These are phyloP conservation scores for Anagyrus pseudococci DNA, from an alignment of 2,888 invertebrate species.

Conservation along the genomic window DNA sequence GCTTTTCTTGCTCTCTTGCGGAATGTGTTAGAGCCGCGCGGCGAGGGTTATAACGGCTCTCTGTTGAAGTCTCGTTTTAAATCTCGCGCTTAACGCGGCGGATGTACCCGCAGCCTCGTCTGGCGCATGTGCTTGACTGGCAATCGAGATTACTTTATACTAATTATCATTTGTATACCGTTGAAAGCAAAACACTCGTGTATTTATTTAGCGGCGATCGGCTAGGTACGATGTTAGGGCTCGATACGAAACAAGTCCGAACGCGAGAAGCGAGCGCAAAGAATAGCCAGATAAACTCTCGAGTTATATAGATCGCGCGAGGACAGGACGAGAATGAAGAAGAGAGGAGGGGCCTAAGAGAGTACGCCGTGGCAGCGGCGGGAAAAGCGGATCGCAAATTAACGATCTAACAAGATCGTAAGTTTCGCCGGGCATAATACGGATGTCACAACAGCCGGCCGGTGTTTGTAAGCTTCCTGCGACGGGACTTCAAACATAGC, in stretches of 20 bases:
- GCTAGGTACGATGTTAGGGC: too few species aligned
- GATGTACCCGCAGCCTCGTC: too few species aligned
- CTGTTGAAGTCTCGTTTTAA: too few species aligned
- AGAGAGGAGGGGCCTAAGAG: slow-evolving; percentile 31
- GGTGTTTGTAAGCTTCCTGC: slow-evolving; percentile 61
- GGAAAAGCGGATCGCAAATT: slow-evolving; percentile 52
- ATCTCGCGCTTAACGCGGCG: too few species aligned
- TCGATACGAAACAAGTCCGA: background rate
- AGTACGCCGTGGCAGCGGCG: background rate
- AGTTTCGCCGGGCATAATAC: slow-evolving; percentile 58
- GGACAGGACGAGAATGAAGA: background rate
- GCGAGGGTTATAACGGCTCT: too few species aligned
- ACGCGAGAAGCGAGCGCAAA: background rate
- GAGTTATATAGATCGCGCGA: background rate
- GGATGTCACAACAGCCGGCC: slow-evolving; percentile 60
- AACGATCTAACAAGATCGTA: slow-evolving; percentile 58
- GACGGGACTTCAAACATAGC: slow-evolving; percentile 62
- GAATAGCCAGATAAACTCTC: background rate
- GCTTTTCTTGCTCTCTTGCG: too few species aligned
- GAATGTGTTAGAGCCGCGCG: too few species aligned
- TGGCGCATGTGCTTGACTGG: too few species aligned
- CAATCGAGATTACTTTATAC: too few species aligned
- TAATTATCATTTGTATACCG: too few species aligned
- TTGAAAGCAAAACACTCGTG: too few species aligned
- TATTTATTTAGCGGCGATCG: too few species aligned